Evolutionary conservation across 2,113 vertebrate genomes (phyloP), one percentile per base, ranked within the genome.

Genomic region (Aegithalos caudatus): DNA sequence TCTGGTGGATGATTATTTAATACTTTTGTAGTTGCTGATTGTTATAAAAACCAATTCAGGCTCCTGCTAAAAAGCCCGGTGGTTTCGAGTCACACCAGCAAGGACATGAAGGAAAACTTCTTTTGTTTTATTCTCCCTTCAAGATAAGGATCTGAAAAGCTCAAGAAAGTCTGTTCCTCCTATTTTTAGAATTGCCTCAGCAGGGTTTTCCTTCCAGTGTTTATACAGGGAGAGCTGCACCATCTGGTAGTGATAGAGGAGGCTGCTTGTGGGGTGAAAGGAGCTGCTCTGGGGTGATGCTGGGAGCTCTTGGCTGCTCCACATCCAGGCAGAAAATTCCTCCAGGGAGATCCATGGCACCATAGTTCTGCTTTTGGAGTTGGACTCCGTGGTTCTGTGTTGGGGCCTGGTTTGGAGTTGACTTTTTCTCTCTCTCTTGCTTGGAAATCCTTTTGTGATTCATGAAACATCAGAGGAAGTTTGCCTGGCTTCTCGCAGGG

Each of bases 171-270:
- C 96, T 96, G 81, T 80, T 95, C 85, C 83, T 94, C 91, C 96
- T 98, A 96, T 98, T 98, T 98, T 98, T 98, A 98, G 97, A 72
- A 54, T 96, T 83, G 83, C 96, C 96, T 97, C 94, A 53, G 92
- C 86, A 95, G 97, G 96, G 91, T 97, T 98, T 98, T 97, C 95
- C 96, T 97, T 65, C 51, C 79, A 88, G 74, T 98, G 97, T 98
- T 98, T 98, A 97, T 60, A 82, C 88, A 96, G 86, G 54, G 82
- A 96, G 97, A 96, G 95, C 81, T 67, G 84, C 94, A 93, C 97
- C 98, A 98, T 98, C 98, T 98, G 98, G 98, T 97, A 98, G 91
- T 81, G 91, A 97, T 98, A 97, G 97, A 96, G 97, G 93, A 72
- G 74, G 66, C 90, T 95, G 93, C 87, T 82, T 81, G 88, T 81